Evolutionary conservation across 2,113 vertebrate species (phyloP), one percentile per base, ranked within the genome.

Genomic region (Bettongia penicillata): DNA sequence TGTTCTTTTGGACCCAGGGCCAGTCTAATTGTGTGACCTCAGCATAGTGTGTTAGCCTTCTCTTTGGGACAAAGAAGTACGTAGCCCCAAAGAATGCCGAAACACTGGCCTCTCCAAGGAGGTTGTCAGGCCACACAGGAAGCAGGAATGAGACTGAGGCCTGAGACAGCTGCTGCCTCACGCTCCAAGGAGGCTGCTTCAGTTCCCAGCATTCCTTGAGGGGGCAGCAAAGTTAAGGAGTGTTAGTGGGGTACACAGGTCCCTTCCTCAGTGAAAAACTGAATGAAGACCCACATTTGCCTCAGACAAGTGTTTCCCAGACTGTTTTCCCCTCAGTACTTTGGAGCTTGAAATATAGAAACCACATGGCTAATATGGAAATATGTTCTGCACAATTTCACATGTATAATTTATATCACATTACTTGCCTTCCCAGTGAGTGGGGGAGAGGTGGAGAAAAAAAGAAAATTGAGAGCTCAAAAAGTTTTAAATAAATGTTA

Each of bases 71-170:
- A 57, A 47, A 96, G 28, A 55, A 89, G 92, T 24, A 3, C 43
- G 1, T 37, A 90, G 57, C 77, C 90, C 91, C 94, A 5, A 26
- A 51, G 90, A 28, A 91, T 0, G 0, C 23, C 0, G 61, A 55
- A 84, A 93, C 57, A 43, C 92, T 55, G 14, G 89, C 84, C 94
- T 93, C 84, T 91, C 68, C 49, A 91, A 26, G 22, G 92, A 95
- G 23, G 0, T 48, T 68, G 91, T 93, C 90, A 93, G 96, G 84
- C 95, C 95, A 93, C 96, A 91, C 90, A 90, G 84, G 53, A 94
- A 97, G 94, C 31, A 49, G 5, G 96, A 61, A 90, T 37, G 93
- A 95, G 92, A 92, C 55, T 8, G 48, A 28, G 49, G 31, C 24
- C 14, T 53, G n/a, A 3, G 0, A 53, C 48, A 37, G 11, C 68